Percentiles rank a stretch among this genome's conserved stretches.
Conservation (phyloP, 2,797 vertebrate species). For the Taenioides sp. region DNA sequence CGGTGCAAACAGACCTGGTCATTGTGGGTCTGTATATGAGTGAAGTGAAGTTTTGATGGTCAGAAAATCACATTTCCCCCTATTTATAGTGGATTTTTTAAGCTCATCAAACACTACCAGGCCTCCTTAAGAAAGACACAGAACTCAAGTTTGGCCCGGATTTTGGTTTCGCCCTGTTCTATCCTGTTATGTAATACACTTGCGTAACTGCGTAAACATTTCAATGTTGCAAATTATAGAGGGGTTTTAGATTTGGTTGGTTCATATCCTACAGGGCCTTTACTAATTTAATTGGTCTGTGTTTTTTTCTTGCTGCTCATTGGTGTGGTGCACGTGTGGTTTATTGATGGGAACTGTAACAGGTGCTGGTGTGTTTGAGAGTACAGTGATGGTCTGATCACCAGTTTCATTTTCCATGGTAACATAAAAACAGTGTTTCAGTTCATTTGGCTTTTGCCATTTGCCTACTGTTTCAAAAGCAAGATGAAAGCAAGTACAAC, state of each 20-base stretch:
- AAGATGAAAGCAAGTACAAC: neutral
- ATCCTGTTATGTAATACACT: constrained; percentile 59
- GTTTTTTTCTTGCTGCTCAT: constrained; percentile 16
- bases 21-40: neutral
- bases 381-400: constrained; percentile 26
- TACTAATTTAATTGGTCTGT: neutral
- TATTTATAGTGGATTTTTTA: neutral
- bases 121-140: constrained; percentile 22
- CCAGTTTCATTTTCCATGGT: constrained; percentile 22
- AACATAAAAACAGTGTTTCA: constrained; percentile 5
- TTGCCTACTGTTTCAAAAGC: neutral
- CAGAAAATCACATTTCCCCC: neutral
- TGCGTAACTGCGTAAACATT: constrained; percentile 54
- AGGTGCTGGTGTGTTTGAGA: constrained; percentile 67
- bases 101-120: constrained; percentile 26
- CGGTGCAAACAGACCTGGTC: constrained; percentile 26
- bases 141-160: constrained; percentile 36
- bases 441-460: neutral
- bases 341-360: constrained; percentile 63
- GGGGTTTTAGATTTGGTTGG: constrained; percentile 30
- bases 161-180: constrained; percentile 43
- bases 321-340: constrained; percentile 30
- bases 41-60: neutral
- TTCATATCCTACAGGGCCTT: neutral
- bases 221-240: constrained; percentile 33